A percentile compares a stretch with the other conserved stretches of the same genome.
Conservation (phyloP, 2,888 invertebrate species). For the Cyclophora albipunctata region DNA sequence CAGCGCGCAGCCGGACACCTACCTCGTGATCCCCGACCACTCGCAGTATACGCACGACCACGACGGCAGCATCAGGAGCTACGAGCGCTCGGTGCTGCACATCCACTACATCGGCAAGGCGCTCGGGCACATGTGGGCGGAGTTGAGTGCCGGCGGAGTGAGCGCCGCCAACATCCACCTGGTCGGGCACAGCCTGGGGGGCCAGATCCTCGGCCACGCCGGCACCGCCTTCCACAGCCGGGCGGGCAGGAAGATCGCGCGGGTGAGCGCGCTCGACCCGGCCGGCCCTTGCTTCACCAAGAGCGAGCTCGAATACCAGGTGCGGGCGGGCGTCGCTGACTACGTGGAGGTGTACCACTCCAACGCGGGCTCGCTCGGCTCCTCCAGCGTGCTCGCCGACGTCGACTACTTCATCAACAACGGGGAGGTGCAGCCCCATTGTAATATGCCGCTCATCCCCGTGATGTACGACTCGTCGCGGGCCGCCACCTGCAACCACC, state of each 20-base stretch:
- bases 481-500: slow-evolving; percentile 60
- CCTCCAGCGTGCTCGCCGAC: slow-evolving; percentile 67
- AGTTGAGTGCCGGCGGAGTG: slow-evolving; percentile 40
- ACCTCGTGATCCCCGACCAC: slow-evolving; percentile 62
- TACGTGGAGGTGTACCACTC: slow-evolving; percentile 78
- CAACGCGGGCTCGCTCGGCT: slow-evolving; percentile 71
- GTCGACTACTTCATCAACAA: slow-evolving; percentile 77
- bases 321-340: slow-evolving; percentile 71
- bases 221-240: slow-evolving; percentile 42
- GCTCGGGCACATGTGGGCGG: slow-evolving; percentile 42
- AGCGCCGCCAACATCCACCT: slow-evolving; percentile 50
- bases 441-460: slow-evolving; percentile 52
- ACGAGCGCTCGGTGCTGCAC: slow-evolving; percentile 56
- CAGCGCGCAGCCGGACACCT: slow-evolving; percentile 47
- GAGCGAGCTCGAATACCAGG: slow-evolving; percentile 51
- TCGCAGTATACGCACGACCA: slow-evolving; percentile 55
- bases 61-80: slow-evolving; percentile 48
- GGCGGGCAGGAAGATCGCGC: slow-evolving; percentile 43
- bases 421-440: slow-evolving; percentile 73
- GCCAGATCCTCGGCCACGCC: slow-evolving; percentile 53
- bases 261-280: slow-evolving; percentile 60
- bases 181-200: slow-evolving; percentile 61
- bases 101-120: slow-evolving; percentile 59
- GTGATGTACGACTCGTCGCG: slow-evolving; percentile 50
- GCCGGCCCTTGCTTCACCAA: slow-evolving; percentile 65